phyloP scores from a whole-genome alignment of 2,888 invertebrate genomes.

The Eulithis prunata region DNA sequence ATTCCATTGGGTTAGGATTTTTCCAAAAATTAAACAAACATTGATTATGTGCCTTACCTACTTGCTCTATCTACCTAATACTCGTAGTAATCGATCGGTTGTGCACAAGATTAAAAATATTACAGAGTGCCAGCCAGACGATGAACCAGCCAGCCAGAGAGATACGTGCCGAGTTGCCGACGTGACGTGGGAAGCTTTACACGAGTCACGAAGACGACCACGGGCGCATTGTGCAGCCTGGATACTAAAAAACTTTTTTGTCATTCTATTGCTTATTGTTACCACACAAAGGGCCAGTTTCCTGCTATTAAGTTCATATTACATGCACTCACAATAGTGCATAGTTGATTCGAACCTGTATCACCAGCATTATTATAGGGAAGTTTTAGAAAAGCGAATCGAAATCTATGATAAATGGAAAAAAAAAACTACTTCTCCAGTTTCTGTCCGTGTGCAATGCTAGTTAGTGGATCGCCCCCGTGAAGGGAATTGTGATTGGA shows the following conservation, averaged over 20 bases:
- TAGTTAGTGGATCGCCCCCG: slow-evolving; percentile 43
- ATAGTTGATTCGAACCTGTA: slow-evolving; percentile 25
- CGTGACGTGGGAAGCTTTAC: slow-evolving; percentile 71
- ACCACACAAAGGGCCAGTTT: slow-evolving; percentile 72
- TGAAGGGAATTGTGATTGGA: slow-evolving; percentile 64
- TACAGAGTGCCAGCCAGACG: slow-evolving; percentile 10
- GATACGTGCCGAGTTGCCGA: slow-evolving; percentile 33
- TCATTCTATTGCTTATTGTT: slow-evolving; percentile 77
- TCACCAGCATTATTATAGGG: slow-evolving; percentile 9
- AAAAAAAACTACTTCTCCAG: slow-evolving; percentile 12
- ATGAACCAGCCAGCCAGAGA: slow-evolving; percentile 28
- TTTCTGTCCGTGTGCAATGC: slow-evolving; percentile 19
- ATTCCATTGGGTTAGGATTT: too few relatives aligned
- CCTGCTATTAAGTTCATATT: slow-evolving; percentile 70
- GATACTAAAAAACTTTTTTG: slow-evolving; percentile 73
- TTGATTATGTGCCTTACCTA: too few relatives aligned
- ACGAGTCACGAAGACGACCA: slow-evolving; percentile 56
- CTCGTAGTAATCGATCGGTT: neutral
- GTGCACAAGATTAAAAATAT: slow-evolving; percentile 14
- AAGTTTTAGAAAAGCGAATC: slow-evolving; percentile 20
- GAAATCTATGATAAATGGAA: slow-evolving; percentile 10
- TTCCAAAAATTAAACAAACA: too few relatives aligned
- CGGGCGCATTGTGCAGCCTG: slow-evolving; percentile 72
- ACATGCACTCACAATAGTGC: slow-evolving; percentile 50
- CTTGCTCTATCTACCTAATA: too few relatives aligned